phyloP scores from a whole-genome alignment of 2,113 vertebrate species.

The Odontesthes bonariensis region DNA sequence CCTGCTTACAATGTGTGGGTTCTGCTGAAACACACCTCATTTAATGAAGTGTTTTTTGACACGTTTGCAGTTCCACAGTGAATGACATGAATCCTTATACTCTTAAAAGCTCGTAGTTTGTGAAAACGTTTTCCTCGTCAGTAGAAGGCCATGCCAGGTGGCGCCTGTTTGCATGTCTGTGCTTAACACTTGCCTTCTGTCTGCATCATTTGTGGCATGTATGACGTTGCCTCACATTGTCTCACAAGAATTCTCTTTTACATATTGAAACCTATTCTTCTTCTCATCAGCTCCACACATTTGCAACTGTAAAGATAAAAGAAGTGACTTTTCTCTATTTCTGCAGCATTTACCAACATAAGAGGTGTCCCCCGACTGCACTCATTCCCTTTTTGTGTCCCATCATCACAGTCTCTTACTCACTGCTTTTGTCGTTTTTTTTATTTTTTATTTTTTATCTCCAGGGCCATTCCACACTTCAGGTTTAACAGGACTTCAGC shows the following conservation, averaged over 20 bases:
- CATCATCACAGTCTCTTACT: neutral
- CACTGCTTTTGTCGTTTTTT: too few species aligned
- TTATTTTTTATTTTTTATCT: too few species aligned
- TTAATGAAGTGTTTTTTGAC: neutral
- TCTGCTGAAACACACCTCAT: neutral
- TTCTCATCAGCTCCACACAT: neutral
- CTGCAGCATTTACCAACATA: neutral
- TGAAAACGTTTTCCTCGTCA: neutral
- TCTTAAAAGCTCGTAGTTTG: neutral
- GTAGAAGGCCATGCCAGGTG: neutral
- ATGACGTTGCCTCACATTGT: neutral
- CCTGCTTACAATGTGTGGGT: neutral
- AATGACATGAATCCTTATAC: neutral
- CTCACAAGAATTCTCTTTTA: neutral
- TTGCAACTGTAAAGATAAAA: neutral
- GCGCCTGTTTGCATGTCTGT: neutral
- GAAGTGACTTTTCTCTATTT: neutral
- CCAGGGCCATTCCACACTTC: slow-evolving; percentile 85
- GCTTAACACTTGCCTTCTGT: neutral
- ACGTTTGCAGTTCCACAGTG: neutral
- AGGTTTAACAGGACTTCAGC: slow-evolving; percentile 80
- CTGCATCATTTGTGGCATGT: neutral
- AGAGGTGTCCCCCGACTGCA: neutral
- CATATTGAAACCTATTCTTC: neutral
- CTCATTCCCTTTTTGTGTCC: neutral